Base-by-base conservation (phyloP, 2,888 invertebrate species). In the Caenorhabditis virilis region DNA sequence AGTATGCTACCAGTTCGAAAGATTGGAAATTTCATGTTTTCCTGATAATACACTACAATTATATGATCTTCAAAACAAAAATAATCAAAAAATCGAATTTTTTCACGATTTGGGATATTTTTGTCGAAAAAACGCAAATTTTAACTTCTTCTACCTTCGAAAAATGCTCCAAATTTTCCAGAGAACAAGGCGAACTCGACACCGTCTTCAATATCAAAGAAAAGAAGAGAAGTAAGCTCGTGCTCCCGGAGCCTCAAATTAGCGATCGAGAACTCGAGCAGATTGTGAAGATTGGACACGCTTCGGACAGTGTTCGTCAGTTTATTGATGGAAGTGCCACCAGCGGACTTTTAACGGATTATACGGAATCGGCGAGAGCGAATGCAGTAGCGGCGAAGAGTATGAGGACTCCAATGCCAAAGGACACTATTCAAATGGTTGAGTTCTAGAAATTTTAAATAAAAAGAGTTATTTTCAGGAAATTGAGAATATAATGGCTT, bases 401-500 rank as follows among this genome's bases (percentile, higher is more conserved):
- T 0, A 93, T 94, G 2, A 90, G 85, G 2, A 75, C 82, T 7
- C 79, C 80, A 18, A 78, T 79, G 46, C 69, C 67, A 20, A 69
- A 65, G 36, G 81, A 82, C 54, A 77, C 72, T n/a, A 73, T 82
- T 47, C 71, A 76, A 26, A 66, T 71, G 70, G 77, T 79, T 33
- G 46, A 55, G 39, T 20, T 18, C 18, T 43, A 15, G 36, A 26
- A 46, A 46, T 20, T 47, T 47, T 36, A 2, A 47, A 13, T n/a
- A 33, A 2, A 47, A 16, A 6, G 2, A 23, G 3, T 7, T 25
- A 25, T 26, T 87, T 91, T 64, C 90, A 95, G 89, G 97, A 97
- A 85, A 97, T 97, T 0, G 95, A 97, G 85, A 97, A 98, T 84
- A 91, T 98, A 82, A 94, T 98, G 92, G 95, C 97, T 0, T 86